These are phyloP conservation scores for Cyprinus carpio DNA, from an alignment of 2,113 vertebrate species.

Conservation along the genomic window DNA sequence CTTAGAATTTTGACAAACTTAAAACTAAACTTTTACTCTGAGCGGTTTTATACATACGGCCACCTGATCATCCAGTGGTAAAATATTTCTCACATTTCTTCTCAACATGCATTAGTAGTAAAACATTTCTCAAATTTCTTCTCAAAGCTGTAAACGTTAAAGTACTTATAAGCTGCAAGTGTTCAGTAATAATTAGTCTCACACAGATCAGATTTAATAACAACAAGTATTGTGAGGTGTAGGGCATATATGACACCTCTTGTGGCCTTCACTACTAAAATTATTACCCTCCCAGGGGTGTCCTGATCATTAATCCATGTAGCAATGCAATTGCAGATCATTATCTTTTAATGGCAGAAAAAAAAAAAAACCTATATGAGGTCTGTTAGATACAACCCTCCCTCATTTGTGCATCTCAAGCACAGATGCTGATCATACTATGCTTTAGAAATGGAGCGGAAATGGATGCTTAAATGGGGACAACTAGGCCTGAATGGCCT, in stretches of 20 bases:
- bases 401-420: background rate
- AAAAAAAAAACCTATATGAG: slow-evolving; percentile 4
- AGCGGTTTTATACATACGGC: too few species aligned
- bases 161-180: background rate
- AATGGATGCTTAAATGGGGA: background rate
- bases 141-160: background rate
- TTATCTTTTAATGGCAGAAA: slow-evolving; percentile 40
- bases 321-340: slow-evolving; percentile 33
- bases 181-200: slow-evolving; percentile 9
- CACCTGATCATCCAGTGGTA: too few species aligned
- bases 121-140: background rate
- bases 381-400: background rate
- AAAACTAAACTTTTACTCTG: too few species aligned
- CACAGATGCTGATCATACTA: background rate
- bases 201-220: slow-evolving; percentile 27
- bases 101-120: background rate
- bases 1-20: too few species aligned
- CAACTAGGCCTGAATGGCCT: background rate
- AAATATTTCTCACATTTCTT: too few species aligned
- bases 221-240: background rate
- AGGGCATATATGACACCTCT: background rate
- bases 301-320: slow-evolving; percentile 36
- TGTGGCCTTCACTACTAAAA: slow-evolving; percentile 32
- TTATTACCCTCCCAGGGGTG: slow-evolving; percentile 22
- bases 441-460: slow-evolving; percentile 19